These are phyloP conservation scores for Drosophila seguyi DNA, from an alignment of 1,140 invertebrate genomes.

Conservation along the genomic window DNA sequence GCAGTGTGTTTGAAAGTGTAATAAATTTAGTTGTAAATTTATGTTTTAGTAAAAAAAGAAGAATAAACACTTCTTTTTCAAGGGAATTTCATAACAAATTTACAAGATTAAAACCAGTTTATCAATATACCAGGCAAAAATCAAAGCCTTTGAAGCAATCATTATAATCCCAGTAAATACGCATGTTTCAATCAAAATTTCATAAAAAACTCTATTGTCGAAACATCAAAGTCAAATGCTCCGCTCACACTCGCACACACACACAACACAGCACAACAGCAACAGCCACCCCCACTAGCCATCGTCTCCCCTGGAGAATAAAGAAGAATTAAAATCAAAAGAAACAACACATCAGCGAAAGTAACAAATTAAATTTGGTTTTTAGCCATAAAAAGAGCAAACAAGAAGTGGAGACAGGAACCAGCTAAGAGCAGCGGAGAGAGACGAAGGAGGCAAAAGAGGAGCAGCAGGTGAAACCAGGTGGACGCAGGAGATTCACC, in stretches of 20 bases:
- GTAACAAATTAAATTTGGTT: conserved; percentile 82
- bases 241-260: background rate
- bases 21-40: background rate
- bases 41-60: background rate
- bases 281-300: conserved; percentile 1
- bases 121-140: background rate
- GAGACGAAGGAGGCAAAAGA: conserved; percentile 37
- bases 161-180: conserved; percentile 41
- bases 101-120: background rate
- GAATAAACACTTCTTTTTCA: background rate
- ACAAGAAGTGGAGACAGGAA: conserved; percentile 28
- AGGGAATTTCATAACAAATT: no score
- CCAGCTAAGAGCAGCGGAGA: conserved; percentile 20
- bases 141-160: background rate
- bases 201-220: conserved; percentile 52
- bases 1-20: background rate
- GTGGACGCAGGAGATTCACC: conserved; percentile 41
- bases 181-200: conserved; percentile 64
- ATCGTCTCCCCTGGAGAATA: background rate
- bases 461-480: conserved; percentile 36
- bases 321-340: conserved; percentile 26
- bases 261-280: conserved; percentile 29
- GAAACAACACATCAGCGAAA: conserved; percentile 47
- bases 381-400: conserved; percentile 71
- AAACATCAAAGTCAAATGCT: conserved; percentile 68